Conservation (phyloP, 1,140 invertebrate genomes). For the Bradynema listronoti region DNA sequence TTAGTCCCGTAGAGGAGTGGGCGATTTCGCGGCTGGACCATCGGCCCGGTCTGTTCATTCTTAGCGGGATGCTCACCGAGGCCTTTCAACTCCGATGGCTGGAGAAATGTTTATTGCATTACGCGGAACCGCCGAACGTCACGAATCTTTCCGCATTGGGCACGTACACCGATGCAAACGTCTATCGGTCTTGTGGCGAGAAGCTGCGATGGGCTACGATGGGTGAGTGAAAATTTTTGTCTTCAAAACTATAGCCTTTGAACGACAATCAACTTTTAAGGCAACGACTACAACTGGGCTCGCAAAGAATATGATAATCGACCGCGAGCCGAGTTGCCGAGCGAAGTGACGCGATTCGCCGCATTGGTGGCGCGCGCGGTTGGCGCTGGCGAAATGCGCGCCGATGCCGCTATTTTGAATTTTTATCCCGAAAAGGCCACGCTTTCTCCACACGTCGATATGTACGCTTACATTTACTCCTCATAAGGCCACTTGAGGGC, state of each 20-base stretch:
- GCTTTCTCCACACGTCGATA: conserved; percentile 50
- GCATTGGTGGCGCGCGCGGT: conserved; percentile 26
- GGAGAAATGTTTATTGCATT: conserved; percentile 32
- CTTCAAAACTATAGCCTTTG: background rate
- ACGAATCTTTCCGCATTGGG: conserved; percentile 42
- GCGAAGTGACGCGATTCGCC: conserved; percentile 38
- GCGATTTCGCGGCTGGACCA: conserved; percentile 26
- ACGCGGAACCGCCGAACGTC: conserved; percentile 49
- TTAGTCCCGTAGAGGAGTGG: conserved; percentile 36
- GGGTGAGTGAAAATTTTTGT: conserved; percentile 10
- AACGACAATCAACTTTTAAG: conserved; percentile 50
- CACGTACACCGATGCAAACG: conserved; percentile 24
- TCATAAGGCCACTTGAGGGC: background rate
- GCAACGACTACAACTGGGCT: conserved; percentile 62
- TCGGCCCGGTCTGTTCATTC: conserved; percentile 34
- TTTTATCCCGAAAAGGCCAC: conserved; percentile 49
- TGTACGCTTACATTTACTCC: conserved; percentile 16
- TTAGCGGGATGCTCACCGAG: conserved; percentile 24
- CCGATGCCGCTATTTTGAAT: conserved; percentile 53
- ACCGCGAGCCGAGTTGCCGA: conserved; percentile 30
- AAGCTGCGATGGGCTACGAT: conserved; percentile 40
- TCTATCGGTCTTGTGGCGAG: conserved; percentile 13
- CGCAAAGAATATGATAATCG: conserved; percentile 58
- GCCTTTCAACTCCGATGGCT: conserved; percentile 38
- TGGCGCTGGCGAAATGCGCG: conserved; percentile 30